Percentiles rank a stretch among this genome's conserved stretches.
Conservation (phyloP, 2,888 invertebrate genomes). For the Formica aserva region DNA sequence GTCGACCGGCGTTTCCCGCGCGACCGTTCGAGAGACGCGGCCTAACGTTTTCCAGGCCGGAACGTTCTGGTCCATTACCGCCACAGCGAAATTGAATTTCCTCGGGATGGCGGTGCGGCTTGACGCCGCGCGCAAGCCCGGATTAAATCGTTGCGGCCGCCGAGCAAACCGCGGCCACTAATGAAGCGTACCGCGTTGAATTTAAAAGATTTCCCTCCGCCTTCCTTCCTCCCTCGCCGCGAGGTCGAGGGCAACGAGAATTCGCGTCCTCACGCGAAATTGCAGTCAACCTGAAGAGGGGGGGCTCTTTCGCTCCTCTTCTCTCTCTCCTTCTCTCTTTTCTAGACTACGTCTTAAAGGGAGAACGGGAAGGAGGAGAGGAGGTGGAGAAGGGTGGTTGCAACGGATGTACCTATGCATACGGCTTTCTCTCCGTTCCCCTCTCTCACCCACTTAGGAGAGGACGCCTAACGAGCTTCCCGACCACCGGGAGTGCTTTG, state of each 20-base stretch:
- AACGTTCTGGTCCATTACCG: slow-evolving; percentile 79
- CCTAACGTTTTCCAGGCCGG: slow-evolving; percentile 60
- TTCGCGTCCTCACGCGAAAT: slow-evolving; percentile 46
- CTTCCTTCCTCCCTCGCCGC: neutral
- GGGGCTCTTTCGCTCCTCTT: neutral
- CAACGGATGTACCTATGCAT: slow-evolving; percentile 48
- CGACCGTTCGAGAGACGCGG: slow-evolving; percentile 23
- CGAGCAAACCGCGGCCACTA: slow-evolving; percentile 73
- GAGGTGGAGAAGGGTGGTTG: neutral
- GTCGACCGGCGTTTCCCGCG: slow-evolving; percentile 53
- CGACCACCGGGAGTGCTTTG: slow-evolving; percentile 62
- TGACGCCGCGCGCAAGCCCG: slow-evolving; percentile 71
- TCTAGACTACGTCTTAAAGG: slow-evolving; percentile 7
- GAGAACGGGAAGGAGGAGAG: neutral
- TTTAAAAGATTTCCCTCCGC: slow-evolving; percentile 73
- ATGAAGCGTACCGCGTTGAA: slow-evolving; percentile 78
- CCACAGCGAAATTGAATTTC: slow-evolving; percentile 81
- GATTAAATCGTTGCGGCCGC: slow-evolving; percentile 81
- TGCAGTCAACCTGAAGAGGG: slow-evolving; percentile 11
- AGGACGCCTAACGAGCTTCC: slow-evolving; percentile 65
- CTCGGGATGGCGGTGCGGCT: slow-evolving; percentile 62
- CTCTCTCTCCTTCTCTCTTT: neutral
- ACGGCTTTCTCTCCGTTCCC: neutral
- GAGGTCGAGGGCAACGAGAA: slow-evolving; percentile 25
- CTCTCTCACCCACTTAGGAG: slow-evolving; percentile 19